Base-by-base conservation (phyloP, 1,140 invertebrate genomes). In the Drosophila parabipectinata region DNA sequence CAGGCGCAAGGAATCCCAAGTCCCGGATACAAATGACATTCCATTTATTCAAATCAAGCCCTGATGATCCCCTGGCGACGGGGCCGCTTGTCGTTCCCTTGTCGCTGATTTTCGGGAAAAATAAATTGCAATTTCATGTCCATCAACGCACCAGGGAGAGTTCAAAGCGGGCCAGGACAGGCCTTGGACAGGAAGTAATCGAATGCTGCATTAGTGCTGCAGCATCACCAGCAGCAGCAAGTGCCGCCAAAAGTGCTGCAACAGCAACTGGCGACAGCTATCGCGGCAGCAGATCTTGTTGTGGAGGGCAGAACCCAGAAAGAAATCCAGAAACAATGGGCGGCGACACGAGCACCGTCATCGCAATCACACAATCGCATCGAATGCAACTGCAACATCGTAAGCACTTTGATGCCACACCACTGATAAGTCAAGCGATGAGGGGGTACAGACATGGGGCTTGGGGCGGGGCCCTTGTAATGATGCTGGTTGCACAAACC, bases 121-220 rank as follows among this genome's bases (percentile, higher is more conserved):
- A 88, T 87, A 87, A 87, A 87, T 87, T 87, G 82, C 82, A 88
- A 88, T 88, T 87, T 77, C 83, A 82, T 87, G 83, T 87, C 83
- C 69, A 88, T 85, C 81, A 85, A 81, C 73, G 78, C 64, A 78
- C 47, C 32, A 30, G 56, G 28, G 41, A 56, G 62, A 21, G 12
- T 24, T 47, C 8, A 28, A 24, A 3, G 30, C 15, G 7, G 53
- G 50, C 12, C 9, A 39, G 24, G 37, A 24, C 10, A 30, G 24
- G 60, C 14, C 14, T 48, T 24, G 32, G 45, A 56, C n/a, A 3
- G 60, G 44, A 21, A 48, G 56, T 60, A 59, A 53, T 50, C 53
- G 52, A 59, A 51, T 50, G 56, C 28, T 30, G 50, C 50, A 52
- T 34, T 53, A 37, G 51, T 37, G 51, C 21, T 6, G 26, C 48